Evolutionary conservation across 2,113 vertebrate genomes (phyloP).

Genomic region (Pterocles orientalis): DNA sequence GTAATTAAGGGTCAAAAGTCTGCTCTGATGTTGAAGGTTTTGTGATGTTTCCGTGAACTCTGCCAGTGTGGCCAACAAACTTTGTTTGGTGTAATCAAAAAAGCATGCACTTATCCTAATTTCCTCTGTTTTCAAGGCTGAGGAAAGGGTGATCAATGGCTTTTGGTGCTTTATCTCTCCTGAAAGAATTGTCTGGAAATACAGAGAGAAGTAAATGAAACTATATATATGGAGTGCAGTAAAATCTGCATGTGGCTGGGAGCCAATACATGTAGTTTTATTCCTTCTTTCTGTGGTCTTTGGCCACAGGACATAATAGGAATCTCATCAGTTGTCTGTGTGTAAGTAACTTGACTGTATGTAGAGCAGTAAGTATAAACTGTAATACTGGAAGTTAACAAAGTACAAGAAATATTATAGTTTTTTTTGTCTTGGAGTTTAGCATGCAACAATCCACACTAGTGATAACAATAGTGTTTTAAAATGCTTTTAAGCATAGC

Average conservation of each 20-base stretch:
- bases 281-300: not conserved
- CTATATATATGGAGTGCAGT: not conserved
- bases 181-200: not conserved
- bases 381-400: not conserved
- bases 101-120: fast-evolving
- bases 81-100: not conserved
- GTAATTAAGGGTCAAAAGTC: not conserved
- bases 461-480: not conserved
- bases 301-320: too few species aligned
- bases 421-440: not conserved
- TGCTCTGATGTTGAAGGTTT: not conserved
- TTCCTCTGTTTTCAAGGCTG: not conserved
- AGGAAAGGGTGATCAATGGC: not conserved
- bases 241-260: not conserved
- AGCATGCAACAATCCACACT: fast-evolving
- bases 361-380: not conserved
- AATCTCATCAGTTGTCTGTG: not conserved
- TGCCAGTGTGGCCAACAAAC: not conserved
- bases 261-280: not conserved
- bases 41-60: not conserved
- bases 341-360: not conserved
- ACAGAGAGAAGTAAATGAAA: not conserved
- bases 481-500: not conserved
- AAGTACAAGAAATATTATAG: not conserved
- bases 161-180: not conserved